Base-by-base conservation (phyloP, 37 sponge, comb jelly and placozoan genomes). In the Ianthella basta region DNA sequence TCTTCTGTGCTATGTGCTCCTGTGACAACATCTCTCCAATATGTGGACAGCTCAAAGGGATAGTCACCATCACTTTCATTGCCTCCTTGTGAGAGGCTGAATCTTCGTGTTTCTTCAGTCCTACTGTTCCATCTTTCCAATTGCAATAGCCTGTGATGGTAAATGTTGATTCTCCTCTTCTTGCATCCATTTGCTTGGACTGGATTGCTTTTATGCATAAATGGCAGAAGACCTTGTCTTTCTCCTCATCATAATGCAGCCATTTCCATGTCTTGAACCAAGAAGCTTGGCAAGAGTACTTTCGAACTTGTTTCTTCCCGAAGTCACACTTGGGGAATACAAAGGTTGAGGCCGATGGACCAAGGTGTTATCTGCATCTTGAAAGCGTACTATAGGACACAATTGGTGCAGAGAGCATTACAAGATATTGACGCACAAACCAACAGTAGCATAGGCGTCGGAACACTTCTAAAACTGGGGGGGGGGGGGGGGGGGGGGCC, bases 211-310 rank as follows among this genome's bases (percentile, higher is more conserved):
- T 29, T 10, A 61, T 6, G 64, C 64, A 61, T 4, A 61, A 4
- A 10, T 61, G 64, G 64, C 64, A 61, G 64, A 61, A 29, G 14
- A 10, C 73, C 12, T 2, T 14, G 8, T 72, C 38, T 8, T 4
- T 12, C 8, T 3, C 4, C 12, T 10, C 12, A 10, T 61, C 64
- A 10, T 61, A 61, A 10, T 61, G 64, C 25, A 61, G 64, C 64
- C 64, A 61, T 57, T 57, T 57, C 59, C 59, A 57, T 57, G 59
- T 57, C 59, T 57, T 57, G 59, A 57, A 57, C 59, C 59, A 57
- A 57, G 59, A 57, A 57, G 59, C 59, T 57, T 57, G 59, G 18
- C 59, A 57, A 57, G 59, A 33, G 19, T 36, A 12, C 35, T 74
- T 74, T 6, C 21, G 38, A 15, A 33, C 39, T 74, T 74, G 35